These are phyloP conservation scores for Glareola pratincola DNA, from an alignment of 2,113 vertebrate species.

Conservation along the genomic window DNA sequence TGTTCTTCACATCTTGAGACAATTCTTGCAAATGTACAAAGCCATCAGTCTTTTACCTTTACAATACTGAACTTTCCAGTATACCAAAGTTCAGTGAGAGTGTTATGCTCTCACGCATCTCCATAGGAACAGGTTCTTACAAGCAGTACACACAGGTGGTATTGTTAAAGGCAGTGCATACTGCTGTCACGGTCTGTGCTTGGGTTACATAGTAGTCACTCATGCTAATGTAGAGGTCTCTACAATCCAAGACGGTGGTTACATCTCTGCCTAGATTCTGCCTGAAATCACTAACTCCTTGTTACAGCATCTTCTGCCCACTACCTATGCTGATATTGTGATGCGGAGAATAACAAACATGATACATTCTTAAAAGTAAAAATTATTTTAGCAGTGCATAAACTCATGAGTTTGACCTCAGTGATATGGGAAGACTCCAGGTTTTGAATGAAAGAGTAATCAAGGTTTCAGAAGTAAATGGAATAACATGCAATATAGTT, in stretches of 20 bases:
- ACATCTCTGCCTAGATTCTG: not conserved
- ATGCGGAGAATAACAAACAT: not conserved
- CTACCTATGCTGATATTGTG: fast-evolving
- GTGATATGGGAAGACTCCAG: not conserved
- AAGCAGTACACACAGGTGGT: no score
- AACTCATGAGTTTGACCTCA: not conserved
- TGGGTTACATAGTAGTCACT: not conserved
- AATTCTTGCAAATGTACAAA: not conserved
- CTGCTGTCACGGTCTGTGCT: fast-evolving
- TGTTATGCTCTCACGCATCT: not conserved
- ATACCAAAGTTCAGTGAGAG: not conserved
- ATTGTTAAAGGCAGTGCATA: not conserved
- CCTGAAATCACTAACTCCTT: not conserved
- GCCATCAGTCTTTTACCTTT: not conserved
- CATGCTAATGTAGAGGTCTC: not conserved
- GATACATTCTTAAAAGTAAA: not conserved
- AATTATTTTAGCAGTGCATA: not conserved
- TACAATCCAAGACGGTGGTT: not conserved
- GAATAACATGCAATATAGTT: not conserved
- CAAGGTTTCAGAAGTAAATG: not conserved
- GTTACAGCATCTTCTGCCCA: not conserved
- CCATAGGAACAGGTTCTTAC: not conserved
- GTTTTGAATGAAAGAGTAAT: not conserved
- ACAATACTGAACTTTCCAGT: not conserved
- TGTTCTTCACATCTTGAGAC: not conserved